A percentile compares a stretch with the other conserved stretches of the same genome.
These are phyloP conservation scores for Dromaius novaehollandiae DNA, from an alignment of 2,113 vertebrate genomes.

Conservation along the genomic window DNA sequence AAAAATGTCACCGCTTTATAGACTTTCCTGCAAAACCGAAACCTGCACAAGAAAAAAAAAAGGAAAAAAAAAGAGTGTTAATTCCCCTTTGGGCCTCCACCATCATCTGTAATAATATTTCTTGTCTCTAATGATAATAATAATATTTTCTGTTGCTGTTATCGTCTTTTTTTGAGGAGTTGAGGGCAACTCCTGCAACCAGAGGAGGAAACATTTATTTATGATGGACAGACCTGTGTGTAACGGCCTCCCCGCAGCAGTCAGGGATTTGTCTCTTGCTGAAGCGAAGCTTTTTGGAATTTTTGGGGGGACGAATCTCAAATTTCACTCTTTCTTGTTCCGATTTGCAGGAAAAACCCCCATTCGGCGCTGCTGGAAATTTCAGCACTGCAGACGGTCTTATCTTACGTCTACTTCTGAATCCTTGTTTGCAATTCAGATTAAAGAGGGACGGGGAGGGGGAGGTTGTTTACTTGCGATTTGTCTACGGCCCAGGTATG, in stretches of 20 bases:
- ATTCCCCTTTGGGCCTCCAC: not conserved
- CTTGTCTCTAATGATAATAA: not conserved
- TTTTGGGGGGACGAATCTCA: not conserved
- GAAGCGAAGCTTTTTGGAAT: slow-evolving; percentile 3
- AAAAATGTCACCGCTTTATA: slow-evolving; percentile 52
- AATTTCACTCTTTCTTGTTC: not conserved
- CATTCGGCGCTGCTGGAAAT: not conserved
- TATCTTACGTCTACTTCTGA: not conserved
- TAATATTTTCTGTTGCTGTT: not conserved
- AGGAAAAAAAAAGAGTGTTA: not conserved
- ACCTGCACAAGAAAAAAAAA: not conserved
- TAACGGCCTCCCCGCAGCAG: too few relatives aligned
- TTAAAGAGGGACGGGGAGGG: not conserved
- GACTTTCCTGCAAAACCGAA: not conserved
- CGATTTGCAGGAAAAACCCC: not conserved
- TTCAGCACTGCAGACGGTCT: not conserved
- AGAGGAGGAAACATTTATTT: not conserved
- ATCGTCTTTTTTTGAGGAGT: not conserved
- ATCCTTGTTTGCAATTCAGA: slow-evolving; percentile 47
- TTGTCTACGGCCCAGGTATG: slow-evolving; percentile 25
- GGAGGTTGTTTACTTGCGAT: slow-evolving; percentile 43
- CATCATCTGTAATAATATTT: not conserved
- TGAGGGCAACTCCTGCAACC: not conserved
- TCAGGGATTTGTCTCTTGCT: not conserved
- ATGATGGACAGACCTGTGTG: not conserved